Evolutionary conservation across 1,140 invertebrate genomes (phyloP).

Genomic region (Drosophila yakuba): DNA sequence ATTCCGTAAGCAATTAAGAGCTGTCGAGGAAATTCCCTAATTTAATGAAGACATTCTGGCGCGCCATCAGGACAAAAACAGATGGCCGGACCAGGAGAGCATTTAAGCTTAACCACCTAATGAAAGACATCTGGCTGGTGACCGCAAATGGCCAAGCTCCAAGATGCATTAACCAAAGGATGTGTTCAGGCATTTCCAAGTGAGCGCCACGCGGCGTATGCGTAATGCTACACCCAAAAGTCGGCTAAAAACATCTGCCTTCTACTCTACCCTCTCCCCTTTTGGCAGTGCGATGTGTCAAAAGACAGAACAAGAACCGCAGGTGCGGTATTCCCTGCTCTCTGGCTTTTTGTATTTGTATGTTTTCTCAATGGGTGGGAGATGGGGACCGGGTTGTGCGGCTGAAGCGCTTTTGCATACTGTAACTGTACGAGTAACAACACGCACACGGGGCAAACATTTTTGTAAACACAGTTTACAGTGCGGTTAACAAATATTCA

Average conservation of each 20-base stretch:
- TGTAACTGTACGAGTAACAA: slow-evolving; percentile 32
- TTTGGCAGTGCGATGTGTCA: slow-evolving; percentile 50
- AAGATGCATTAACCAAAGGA: slow-evolving; percentile 48
- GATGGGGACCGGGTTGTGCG: background rate
- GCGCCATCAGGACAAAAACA: slow-evolving; percentile 17
- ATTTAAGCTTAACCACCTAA: slow-evolving; percentile 31
- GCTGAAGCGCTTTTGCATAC: slow-evolving; percentile 49
- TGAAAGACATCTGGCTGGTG: slow-evolving; percentile 40
- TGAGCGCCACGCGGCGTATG: slow-evolving; percentile 32
- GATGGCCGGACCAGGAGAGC: slow-evolving; percentile 10
- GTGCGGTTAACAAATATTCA: slow-evolving; percentile 72
- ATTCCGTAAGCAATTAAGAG: slow-evolving; percentile 24
- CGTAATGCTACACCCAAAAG: slow-evolving; percentile 42
- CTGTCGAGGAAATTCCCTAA: slow-evolving; percentile 27
- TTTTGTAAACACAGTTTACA: slow-evolving; percentile 64
- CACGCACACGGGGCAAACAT: slow-evolving; percentile 55
- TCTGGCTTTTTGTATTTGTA: slow-evolving; percentile 14
- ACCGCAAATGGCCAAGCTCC: slow-evolving; percentile 43
- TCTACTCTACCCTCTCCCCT: slow-evolving; percentile 17
- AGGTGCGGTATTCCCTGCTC: slow-evolving; percentile 34
- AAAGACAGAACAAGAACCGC: slow-evolving; percentile 49
- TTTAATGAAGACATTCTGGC: slow-evolving; percentile 36
- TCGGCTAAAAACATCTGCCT: slow-evolving; percentile 31
- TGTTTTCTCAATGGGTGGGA: slow-evolving; percentile 1
- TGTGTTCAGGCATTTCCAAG: slow-evolving; percentile 18